These are phyloP conservation scores for Podabrus alpinus DNA, from an alignment of 2,888 invertebrate genomes.

Conservation along the genomic window DNA sequence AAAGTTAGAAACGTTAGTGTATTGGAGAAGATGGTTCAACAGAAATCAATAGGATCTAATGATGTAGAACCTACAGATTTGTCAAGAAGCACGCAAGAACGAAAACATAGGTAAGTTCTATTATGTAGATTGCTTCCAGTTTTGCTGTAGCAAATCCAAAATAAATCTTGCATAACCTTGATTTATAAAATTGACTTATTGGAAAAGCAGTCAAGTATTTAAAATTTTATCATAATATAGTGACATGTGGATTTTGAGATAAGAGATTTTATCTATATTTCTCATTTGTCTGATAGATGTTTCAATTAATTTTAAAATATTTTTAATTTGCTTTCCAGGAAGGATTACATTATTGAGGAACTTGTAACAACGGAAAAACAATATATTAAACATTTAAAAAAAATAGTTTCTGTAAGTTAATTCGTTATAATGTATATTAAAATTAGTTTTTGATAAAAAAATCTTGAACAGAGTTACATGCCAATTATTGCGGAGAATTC, in stretches of 20 bases:
- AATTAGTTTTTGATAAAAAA: neutral
- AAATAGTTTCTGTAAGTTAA: constrained; percentile 44
- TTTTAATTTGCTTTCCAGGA: constrained; percentile 31
- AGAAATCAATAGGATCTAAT: neutral
- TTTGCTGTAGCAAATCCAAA: neutral
- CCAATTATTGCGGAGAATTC: constrained; percentile 29
- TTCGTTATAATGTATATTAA: neutral
- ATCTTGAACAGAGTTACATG: constrained; percentile 45
- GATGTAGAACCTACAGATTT: neutral
- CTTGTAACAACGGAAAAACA: constrained; percentile 48
- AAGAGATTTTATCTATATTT: neutral
- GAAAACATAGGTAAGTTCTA: neutral
- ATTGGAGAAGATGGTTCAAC: neutral
- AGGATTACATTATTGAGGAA: constrained; percentile 48
- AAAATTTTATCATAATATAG: neutral
- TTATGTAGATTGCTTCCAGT: neutral
- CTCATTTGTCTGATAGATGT: neutral
- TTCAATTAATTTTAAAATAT: neutral
- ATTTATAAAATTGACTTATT: neutral
- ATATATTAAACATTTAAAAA: constrained; percentile 46
- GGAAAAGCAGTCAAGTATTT: neutral
- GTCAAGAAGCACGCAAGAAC: neutral
- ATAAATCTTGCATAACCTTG: neutral
- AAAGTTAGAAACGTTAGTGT: constrained; percentile 17
- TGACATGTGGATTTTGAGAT: neutral